Base-by-base conservation (phyloP, 2,797 vertebrate species). In the Lagocephalus sceleratus region DNA sequence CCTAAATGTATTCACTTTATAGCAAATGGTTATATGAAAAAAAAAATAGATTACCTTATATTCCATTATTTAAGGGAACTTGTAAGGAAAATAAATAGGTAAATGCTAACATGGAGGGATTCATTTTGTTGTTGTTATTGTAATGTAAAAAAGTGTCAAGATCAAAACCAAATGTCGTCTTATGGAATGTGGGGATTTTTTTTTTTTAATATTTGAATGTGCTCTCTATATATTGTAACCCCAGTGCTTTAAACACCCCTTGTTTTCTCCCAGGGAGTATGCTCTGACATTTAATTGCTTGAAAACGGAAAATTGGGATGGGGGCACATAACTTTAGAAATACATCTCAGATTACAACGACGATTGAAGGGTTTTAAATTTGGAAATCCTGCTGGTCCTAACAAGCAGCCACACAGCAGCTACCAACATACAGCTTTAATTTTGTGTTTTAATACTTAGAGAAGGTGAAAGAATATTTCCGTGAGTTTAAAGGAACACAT, bases 51-150 rank as follows among this genome's bases (percentile, higher is more conserved):
- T 55, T 60, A 6, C 66, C 51, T 47, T 62, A 56, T 78, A 66
- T 76, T 64, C 7, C 47, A 49, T 57, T 63, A 55, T 66, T 59
- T 76, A 47, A 71, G 72, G 80, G 77, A 82, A 66, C 50, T 69
- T 29, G 48, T 57, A 23, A 47, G 9, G 53, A 58, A n/a, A 60
- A 56, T 57, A 50, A 63, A 63, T 16, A 6, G 59, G 60, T 67
- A 82, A 85, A 76, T 83, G 80, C 49, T 51, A 75, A 65, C 60
- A 64, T 25, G 47, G 67, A 63, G 51, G 47, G 63, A 68, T 63
- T 54, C 20, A 57, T 25, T 54, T 57, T 59, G 17, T 59, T 55
- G 59, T 62, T 55, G 17, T 59, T 55, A 57, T 62, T 55, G 57
- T 49, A 38, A 73, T 63, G 50, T 64, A 21, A 57, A 59, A 42